Conservation (phyloP, 1,140 invertebrate species). For the Epicauta chinensis region DNA sequence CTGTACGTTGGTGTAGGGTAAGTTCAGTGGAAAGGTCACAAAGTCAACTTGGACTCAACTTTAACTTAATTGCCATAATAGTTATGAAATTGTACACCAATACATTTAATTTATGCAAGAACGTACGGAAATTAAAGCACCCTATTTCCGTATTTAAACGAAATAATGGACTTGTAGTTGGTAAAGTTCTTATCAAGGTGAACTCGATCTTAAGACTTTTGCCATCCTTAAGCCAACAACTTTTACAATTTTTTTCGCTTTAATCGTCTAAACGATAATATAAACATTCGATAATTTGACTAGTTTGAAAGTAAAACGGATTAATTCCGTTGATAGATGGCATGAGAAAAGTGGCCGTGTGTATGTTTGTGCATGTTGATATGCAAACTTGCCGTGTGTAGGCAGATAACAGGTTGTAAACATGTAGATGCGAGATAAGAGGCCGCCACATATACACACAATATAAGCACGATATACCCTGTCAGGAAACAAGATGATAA, state of each 20-base stretch:
- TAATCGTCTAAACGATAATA: too few relatives aligned
- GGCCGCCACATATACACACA: not conserved
- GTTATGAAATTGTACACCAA: slow-evolving; percentile 12
- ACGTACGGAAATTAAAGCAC: slow-evolving; percentile 11
- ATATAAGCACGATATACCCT: slow-evolving; percentile 12
- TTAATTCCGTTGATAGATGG: too few relatives aligned
- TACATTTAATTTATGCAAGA: slow-evolving; percentile 15
- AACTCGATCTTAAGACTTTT: too few relatives aligned
- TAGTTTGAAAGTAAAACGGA: too few relatives aligned
- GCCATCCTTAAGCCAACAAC: too few relatives aligned
- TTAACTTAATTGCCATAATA: slow-evolving; percentile 14
- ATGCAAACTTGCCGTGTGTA: slow-evolving; percentile 17
- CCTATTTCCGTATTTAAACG: not conserved
- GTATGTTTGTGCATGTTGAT: slow-evolving; percentile 5
- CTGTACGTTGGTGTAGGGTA: too few relatives aligned
- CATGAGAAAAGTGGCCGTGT: too few relatives aligned
- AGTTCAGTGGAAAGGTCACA: slow-evolving; percentile 9
- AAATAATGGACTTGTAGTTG: too few relatives aligned
- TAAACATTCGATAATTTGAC: too few relatives aligned
- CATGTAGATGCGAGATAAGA: slow-evolving; percentile 26
- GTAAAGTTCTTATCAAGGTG: too few relatives aligned
- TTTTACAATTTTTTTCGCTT: too few relatives aligned
- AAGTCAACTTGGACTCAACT: slow-evolving; percentile 12
- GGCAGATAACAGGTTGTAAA: slow-evolving; percentile 30
- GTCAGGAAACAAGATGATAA: slow-evolving; percentile 13